Evolutionary conservation across 2,888 invertebrate species (phyloP), one percentile per base, ranked within the genome.

Genomic region (Tridacna crocea): DNA sequence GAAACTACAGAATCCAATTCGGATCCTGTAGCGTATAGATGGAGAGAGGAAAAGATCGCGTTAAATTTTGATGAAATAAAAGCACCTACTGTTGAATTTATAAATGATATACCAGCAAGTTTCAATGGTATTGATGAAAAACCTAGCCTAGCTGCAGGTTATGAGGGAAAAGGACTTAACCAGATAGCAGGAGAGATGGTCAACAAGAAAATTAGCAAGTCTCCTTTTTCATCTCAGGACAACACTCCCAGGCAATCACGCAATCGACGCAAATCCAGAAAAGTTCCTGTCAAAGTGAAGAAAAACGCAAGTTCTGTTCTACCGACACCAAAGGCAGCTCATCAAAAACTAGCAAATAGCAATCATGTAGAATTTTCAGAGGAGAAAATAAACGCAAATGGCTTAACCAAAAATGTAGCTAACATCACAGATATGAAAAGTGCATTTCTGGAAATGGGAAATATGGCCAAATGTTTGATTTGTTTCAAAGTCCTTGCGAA

Each of bases 361-460:
- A 51, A 47, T 51, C 47, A 24, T 51, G 0, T 46, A 10, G 66
- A 66, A 46, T 4, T 19, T 66, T 55, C 55, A 55, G 66, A 46
- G 10, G 19, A 46, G 12, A 70, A 70, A 47, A 22, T 51, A 12
- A 70, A n/a, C 24, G 17, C 22, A 6, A 48, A 47, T 51, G 70
- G 70, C 11, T 22, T 48, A 12, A 6, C n/a, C 11, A 51, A 51
- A 15, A 70, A 70, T 22, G 17, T 58, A 17, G 17, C 27, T 12
- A 19, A 75, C 27, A 58, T 77, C 15, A 72, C 75, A 10, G 80
- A 85, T 72, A 85, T 85, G 85, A 85, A 85, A 74, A 79, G 83
- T 75, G 83, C 85, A 65, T 85, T 85, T 79, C 73, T 75, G n/a
- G 85, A 85, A 72, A 85, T 85, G 36, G 85, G 85, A 17, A 83